Base-by-base conservation (phyloP, 2,113 vertebrate species). In the Bettongia penicillata region DNA sequence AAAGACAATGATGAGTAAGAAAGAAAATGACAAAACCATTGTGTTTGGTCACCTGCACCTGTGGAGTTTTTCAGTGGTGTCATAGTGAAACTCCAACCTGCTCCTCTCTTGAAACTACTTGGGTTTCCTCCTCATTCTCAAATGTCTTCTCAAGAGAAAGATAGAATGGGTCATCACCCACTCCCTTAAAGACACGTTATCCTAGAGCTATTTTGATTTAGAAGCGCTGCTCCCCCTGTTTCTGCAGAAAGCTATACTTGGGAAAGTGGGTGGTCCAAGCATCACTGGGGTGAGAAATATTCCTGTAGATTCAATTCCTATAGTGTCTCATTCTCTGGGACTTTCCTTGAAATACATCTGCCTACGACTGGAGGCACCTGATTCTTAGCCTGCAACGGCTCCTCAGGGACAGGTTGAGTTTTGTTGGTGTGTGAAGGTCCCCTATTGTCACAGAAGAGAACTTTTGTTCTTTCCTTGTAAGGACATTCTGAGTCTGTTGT, bases 401-500 rank as follows among this genome's bases (percentile, higher is more conserved):
- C 91, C 77, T n/a, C 22, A 49, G 68, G 89, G 91, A 93, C 93
- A 96, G 90, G 49, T 51, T 94, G 37, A 93, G 77, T 48, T 91
- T 93, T 91, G 4, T 92, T 57, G 90, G 89, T 47, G 16, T 91
- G 49, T 5, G 49, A 53, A 0, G 0, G 37, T 23, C 53, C 53
- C 55, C 43, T 90, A 55, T 16, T 52, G 93, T 37, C 94, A 94
- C 84, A 89, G 77, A 14, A 0, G 55, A 95, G 51, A 77, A 90
- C 1, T 90, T 96, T 61, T 43, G 43, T 84, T 95, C 94, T 97
- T 94, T 93, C 96, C 95, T 98, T 96, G 91, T 96, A 97, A 97
- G 96, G 94, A 94, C 94, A 97, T 94, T 96, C 96, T 92, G 26
- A 95, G 43, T 49, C 92, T 93, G 90, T 97, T 97, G 92, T 98